These are phyloP conservation scores for Tenthredo mesomela DNA, from an alignment of 2,888 invertebrate species.

Conservation along the genomic window DNA sequence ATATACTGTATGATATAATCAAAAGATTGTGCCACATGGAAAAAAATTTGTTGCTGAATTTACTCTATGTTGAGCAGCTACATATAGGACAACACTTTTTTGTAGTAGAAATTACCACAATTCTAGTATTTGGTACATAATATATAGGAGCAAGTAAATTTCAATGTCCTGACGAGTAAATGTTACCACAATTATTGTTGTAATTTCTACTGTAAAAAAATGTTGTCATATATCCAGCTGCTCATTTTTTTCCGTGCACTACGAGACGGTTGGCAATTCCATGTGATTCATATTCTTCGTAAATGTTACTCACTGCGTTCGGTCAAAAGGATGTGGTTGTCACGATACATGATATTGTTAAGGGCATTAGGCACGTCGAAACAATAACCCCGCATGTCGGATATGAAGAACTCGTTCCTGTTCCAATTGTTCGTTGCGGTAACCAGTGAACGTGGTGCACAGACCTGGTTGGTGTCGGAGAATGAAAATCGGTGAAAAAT, in stretches of 20 bases:
- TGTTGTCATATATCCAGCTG: no score
- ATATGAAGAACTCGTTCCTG: not conserved
- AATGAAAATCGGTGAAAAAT: not conserved
- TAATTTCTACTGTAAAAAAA: no score
- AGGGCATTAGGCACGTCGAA: conserved; percentile 60
- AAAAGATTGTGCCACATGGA: not conserved
- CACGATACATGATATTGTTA: conserved; percentile 50
- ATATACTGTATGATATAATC: not conserved
- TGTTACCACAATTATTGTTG: no score
- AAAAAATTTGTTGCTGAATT: no score
- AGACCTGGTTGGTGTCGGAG: conserved; percentile 61
- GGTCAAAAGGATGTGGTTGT: not conserved
- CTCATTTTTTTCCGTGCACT: no score
- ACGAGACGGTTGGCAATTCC: not conserved
- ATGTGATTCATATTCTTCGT: not conserved
- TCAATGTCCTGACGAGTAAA: no score
- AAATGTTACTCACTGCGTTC: not conserved
- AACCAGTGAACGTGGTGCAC: conserved; percentile 67
- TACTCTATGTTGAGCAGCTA: no score
- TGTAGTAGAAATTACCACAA: no score
- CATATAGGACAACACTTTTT: no score
- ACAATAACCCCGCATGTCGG: conserved; percentile 69
- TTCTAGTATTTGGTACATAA: no score
- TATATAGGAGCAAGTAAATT: no score
- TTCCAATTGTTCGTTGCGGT: not conserved